A percentile compares a stretch with the other conserved stretches of the same genome.
Evolutionary conservation across 2,797 vertebrate species (phyloP).

Genomic region (Microctenopoma lineatum): DNA sequence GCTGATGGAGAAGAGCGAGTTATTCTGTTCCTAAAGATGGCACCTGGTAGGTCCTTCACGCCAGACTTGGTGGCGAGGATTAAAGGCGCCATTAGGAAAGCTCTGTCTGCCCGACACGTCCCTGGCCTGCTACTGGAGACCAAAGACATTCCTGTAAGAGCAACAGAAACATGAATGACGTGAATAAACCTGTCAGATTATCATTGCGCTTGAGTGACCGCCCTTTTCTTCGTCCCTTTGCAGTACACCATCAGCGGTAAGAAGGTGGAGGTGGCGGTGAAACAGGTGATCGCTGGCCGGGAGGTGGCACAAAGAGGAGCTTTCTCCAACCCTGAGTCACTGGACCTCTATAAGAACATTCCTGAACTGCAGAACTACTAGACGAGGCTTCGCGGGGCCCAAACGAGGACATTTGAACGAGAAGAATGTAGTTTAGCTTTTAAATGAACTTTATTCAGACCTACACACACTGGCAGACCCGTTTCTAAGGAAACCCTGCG

Average conservation of each 20-base stretch:
- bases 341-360: conserved; percentile 94
- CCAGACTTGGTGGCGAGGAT: conserved; percentile 85
- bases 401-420: conserved; percentile 5
- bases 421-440: conserved; percentile 27
- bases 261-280: conserved; percentile 97
- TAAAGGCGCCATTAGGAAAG: conserved; percentile 85
- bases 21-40: conserved; percentile 95
- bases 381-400: neutral
- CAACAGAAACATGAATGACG: conserved; percentile 31
- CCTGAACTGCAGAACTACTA: conserved; percentile 93
- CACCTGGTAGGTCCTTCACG: conserved; percentile 80
- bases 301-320: conserved; percentile 89
- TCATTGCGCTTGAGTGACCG: conserved; percentile 27
- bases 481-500: conserved; percentile 6
- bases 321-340: conserved; percentile 93
- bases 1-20: conserved; percentile 92
- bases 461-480: conserved; percentile 19
- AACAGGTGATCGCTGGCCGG: conserved; percentile 92
- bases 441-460: conserved; percentile 39
- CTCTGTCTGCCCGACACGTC: conserved; percentile 91
- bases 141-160: conserved; percentile 92
- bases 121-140: conserved; percentile 94
- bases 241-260: conserved; percentile 98
- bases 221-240: conserved; percentile 22
- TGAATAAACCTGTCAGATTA: conserved; percentile 21